These are phyloP conservation scores for Tenthredo notha DNA, from an alignment of 2,888 invertebrate genomes.

Conservation along the genomic window DNA sequence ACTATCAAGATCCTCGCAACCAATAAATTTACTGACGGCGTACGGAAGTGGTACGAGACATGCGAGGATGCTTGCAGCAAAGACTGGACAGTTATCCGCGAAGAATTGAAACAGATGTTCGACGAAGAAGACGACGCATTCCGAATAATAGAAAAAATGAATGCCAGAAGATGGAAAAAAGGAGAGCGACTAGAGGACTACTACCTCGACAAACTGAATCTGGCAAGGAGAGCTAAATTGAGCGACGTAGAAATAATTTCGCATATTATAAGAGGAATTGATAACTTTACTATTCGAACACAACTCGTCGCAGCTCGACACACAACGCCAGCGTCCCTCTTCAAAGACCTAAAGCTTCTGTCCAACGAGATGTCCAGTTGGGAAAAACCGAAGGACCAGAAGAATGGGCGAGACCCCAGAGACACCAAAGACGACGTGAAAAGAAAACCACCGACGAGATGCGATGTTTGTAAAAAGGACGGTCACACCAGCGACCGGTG, in stretches of 20 bases:
- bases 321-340: background rate
- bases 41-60: constrained; percentile 39
- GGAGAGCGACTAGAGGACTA: constrained; percentile 39
- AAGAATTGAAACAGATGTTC: constrained; percentile 36
- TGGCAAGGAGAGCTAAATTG: constrained; percentile 34
- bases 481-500: background rate
- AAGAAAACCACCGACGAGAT: background rate
- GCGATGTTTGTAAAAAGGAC: background rate
- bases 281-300: constrained; percentile 43
- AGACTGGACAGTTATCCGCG: background rate
- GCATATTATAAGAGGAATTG: constrained; percentile 50
- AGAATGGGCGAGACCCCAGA: background rate
- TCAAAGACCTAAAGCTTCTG: background rate
- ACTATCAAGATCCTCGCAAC: constrained; percentile 45
- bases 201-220: constrained; percentile 29
- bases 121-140: constrained; percentile 13
- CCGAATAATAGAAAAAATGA: constrained; percentile 26
- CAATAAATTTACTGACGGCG: constrained; percentile 40
- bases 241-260: constrained; percentile 12
- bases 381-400: constrained; percentile 3
- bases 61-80: background rate
- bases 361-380: constrained; percentile 14
- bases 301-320: constrained; percentile 33
- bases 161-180: background rate
- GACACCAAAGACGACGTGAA: background rate